Conservation (phyloP, 2,113 vertebrate species). For the Hyperoodon ampullatus region DNA sequence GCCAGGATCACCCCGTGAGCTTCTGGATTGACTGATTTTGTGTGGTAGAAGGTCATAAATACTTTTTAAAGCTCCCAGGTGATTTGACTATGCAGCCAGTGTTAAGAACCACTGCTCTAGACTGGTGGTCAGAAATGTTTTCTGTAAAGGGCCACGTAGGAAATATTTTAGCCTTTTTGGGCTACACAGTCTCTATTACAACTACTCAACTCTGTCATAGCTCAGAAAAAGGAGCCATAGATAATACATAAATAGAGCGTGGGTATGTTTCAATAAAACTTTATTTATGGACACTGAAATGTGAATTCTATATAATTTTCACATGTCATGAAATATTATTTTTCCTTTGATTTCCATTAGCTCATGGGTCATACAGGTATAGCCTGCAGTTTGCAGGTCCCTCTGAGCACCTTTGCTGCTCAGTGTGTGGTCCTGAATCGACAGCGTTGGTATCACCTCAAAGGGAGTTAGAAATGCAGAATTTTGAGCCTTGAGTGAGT, state of each 20-base stretch:
- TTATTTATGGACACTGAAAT: neutral
- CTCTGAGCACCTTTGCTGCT: neutral
- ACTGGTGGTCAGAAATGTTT: neutral
- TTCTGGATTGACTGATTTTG: neutral
- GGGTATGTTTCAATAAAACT: neutral
- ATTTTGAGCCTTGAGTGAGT: neutral
- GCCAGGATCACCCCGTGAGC: neutral
- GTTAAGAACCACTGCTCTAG: neutral
- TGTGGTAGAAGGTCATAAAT: neutral
- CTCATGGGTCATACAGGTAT: no score
- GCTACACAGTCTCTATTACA: neutral
- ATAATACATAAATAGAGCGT: neutral
- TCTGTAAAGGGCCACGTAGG: neutral
- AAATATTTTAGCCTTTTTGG: neutral
- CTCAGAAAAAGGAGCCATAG: neutral
- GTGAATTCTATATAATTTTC: neutral
- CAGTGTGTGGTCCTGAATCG: neutral
- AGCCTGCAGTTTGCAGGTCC: neutral
- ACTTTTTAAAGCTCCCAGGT: neutral
- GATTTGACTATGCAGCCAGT: neutral
- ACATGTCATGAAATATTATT: neutral
- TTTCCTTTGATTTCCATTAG: neutral
- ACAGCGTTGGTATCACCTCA: neutral
- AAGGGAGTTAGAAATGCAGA: neutral
- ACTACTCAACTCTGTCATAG: neutral